Evolutionary conservation across 2,113 vertebrate genomes (phyloP).

Genomic region (Calyptomena viridis): DNA sequence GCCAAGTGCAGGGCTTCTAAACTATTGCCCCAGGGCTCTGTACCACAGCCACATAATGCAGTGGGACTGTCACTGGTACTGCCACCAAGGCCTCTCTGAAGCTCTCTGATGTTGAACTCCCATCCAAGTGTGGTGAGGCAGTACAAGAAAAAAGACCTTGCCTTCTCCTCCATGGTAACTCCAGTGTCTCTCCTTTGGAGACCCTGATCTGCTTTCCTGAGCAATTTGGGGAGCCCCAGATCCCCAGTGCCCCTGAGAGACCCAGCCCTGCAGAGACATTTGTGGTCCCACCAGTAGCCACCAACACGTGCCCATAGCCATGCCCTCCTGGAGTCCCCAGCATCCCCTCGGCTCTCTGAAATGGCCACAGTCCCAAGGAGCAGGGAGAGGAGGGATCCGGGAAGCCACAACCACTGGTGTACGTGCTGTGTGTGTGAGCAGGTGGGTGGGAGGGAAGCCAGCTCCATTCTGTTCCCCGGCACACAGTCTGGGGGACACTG

Average conservation of each 20-base stretch:
- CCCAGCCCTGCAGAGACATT: not conserved
- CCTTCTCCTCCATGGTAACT: not conserved
- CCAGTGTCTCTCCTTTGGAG: not conserved
- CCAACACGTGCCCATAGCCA: fast-evolving
- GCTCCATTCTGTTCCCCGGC: not conserved
- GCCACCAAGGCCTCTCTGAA: not conserved
- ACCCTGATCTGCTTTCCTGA: not conserved
- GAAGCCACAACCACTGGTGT: not conserved
- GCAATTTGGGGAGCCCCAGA: not conserved
- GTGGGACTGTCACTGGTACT: fast-evolving
- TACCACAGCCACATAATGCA: not conserved
- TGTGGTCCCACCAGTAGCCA: not conserved
- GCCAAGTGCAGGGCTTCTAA: not conserved
- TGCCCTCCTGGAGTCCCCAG: no score
- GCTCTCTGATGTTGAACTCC: not conserved
- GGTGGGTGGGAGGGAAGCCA: not conserved
- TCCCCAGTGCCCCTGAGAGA: fast-evolving
- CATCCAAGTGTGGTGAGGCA: not conserved
- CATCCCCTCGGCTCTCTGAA: not conserved
- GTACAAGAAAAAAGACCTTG: not conserved
- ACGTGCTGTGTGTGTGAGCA: not conserved
- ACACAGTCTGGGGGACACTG: not conserved
- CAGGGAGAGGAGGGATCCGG: not conserved
- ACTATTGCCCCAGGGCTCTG: not conserved
- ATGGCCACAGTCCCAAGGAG: not conserved